Evolutionary conservation across 2,113 vertebrate genomes (phyloP), one percentile per base, ranked within the genome.

Genomic region (Mesoclemmys tuberculata): DNA sequence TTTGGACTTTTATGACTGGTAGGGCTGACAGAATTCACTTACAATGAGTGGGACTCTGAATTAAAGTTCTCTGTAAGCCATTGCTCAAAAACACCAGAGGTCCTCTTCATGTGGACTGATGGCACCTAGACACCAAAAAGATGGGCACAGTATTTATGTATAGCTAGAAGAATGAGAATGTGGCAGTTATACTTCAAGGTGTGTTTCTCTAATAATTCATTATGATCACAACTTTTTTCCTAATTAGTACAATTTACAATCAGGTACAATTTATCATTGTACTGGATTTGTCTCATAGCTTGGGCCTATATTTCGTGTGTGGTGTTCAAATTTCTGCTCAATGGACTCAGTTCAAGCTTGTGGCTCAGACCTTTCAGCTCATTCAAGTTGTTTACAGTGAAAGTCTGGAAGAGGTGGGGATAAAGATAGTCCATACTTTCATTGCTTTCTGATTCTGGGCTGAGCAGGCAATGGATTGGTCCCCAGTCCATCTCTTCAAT

Each of bases 401-500:
- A 75, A 44, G 41, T 75, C 2, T 79, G 54, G n/a, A 61, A 87
- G 35, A 29, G 1, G 2, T 48, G 58, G 8, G 68, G 14, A 74
- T 9, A 21, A 80, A 78, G 22, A 10, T 10, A 87, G 6, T 26
- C 58, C 41, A 3, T 26, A 85, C 11, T 0, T 1, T 27, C 24
- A 56, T 35, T 6, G 16, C 22, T 5, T 87, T 7, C 13, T 2
- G 35, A 9, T 2, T 0, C 0, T 3, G 3, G 26, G 5, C 2
- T 3, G 0, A 18, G 3, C 31, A 5, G 83, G 77, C 29, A 84
- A 26, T 0, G 0, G 7, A 3, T 21, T 0, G 0, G 10, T 41
- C 4, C 52, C 13, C 1, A 0, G 22, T 26, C 13, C 1, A 44
- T 6, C 46, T 26, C 74, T 46, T 46, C 41, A 44, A 7, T 46